These are phyloP conservation scores for Brachypteracias leptosomus DNA, from an alignment of 2,113 vertebrate species.

Conservation along the genomic window DNA sequence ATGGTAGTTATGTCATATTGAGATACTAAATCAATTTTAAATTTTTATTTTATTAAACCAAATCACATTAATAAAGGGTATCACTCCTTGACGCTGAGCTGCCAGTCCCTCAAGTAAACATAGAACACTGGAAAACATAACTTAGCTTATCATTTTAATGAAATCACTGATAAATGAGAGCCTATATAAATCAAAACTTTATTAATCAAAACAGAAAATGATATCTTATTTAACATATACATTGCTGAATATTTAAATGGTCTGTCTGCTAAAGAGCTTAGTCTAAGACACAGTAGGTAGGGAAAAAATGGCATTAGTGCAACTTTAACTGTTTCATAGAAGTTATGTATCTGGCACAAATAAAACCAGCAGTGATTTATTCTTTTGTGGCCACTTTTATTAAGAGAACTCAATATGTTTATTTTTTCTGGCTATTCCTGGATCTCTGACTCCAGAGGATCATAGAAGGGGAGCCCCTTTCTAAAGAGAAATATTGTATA, in stretches of 20 bases:
- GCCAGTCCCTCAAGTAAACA: not conserved
- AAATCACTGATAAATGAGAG: not conserved
- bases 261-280: not conserved
- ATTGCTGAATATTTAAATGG: not conserved
- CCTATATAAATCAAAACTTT: not conserved
- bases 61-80: not conserved
- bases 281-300: not conserved
- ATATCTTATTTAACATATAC: not conserved
- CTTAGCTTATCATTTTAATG: not conserved
- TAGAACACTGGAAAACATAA: not conserved
- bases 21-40: not conserved
- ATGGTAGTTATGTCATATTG: not conserved
- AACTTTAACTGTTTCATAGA: not conserved
- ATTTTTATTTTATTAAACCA: not conserved
- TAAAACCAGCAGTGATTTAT: not conserved
- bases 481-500: not conserved
- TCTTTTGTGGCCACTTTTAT: not conserved
- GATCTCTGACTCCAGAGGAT: not conserved
- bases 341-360: slow-evolving; percentile 28
- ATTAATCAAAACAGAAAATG: not conserved
- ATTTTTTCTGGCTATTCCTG: slow-evolving; percentile 12
- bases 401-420: not conserved
- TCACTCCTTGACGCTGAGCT: not conserved
- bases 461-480: not conserved
- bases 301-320: not conserved